These are phyloP conservation scores for Hestina assimilis DNA, from an alignment of 1,140 invertebrate species.

Conservation along the genomic window DNA sequence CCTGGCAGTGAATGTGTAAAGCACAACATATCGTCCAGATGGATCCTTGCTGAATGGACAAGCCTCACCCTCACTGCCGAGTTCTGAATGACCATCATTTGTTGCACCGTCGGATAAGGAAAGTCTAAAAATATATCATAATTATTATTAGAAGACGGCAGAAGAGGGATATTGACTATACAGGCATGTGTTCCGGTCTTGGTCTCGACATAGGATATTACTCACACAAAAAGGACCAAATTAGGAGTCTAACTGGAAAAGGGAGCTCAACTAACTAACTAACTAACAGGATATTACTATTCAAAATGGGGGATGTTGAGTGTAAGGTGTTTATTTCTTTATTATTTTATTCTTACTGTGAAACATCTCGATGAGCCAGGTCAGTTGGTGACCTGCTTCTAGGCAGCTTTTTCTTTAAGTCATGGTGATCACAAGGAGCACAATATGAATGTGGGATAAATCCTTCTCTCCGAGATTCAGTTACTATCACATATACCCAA, in stretches of 20 bases:
- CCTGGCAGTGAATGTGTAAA: constrained; percentile 94
- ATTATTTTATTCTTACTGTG: constrained; percentile 46
- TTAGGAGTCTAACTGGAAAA: too few species aligned
- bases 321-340: background rate
- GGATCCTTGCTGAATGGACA: constrained; percentile 95
- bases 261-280: too few species aligned
- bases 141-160: too few species aligned
- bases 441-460: constrained; percentile 97
- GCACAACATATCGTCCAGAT: constrained; percentile 92
- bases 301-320: too few species aligned
- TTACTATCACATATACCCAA: constrained; percentile 96
- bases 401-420: constrained; percentile 89
- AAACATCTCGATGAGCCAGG: constrained; percentile 78
- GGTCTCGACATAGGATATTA: too few species aligned
- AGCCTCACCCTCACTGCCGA: constrained; percentile 72
- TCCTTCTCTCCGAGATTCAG: constrained; percentile 92
- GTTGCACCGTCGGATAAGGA: constrained; percentile 75
- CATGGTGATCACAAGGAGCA: constrained; percentile 83
- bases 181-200: too few species aligned
- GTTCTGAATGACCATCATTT: constrained; percentile 68
- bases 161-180: too few species aligned
- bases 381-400: constrained; percentile 74
- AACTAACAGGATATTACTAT: too few species aligned
- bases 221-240: too few species aligned
- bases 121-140: constrained; percentile 53